These are phyloP conservation scores for Neotragus moschatus DNA, from an alignment of 2,113 vertebrate genomes.

Conservation along the genomic window DNA sequence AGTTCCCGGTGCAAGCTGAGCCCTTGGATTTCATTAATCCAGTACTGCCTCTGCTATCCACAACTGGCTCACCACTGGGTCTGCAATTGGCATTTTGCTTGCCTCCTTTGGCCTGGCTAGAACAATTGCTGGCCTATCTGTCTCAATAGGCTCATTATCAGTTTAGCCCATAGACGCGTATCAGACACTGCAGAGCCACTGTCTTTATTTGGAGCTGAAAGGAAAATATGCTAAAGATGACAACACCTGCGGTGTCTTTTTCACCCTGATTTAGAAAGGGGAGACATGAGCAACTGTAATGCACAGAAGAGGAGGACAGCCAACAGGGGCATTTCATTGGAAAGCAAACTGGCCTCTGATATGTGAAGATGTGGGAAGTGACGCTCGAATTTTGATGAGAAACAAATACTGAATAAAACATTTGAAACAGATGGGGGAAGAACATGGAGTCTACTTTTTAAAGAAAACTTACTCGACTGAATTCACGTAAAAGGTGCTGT, in stretches of 20 bases:
- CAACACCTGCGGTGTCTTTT: constrained; percentile 29
- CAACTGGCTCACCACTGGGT: not conserved
- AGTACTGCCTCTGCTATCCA: not conserved
- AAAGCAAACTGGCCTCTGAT: constrained; percentile 40
- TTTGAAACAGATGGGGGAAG: constrained; percentile 8
- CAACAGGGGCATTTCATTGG: not conserved
- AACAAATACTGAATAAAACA: constrained; percentile 58
- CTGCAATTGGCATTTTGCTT: constrained; percentile 31
- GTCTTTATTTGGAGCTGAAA: not conserved
- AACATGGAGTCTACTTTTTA: not conserved
- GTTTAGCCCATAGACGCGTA: constrained; percentile 17
- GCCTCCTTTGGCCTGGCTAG: constrained; percentile 30
- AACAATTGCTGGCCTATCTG: constrained; percentile 22
- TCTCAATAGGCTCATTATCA: constrained; percentile 21
- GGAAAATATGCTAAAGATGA: constrained; percentile 32
- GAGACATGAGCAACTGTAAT: not conserved
- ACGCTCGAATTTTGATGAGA: not conserved
- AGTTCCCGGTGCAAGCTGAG: constrained; percentile 30
- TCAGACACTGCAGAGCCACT: not conserved
- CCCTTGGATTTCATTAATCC: constrained; percentile 40
- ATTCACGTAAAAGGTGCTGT: not conserved
- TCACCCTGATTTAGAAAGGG: not conserved
- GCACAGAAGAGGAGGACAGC: constrained; percentile 7
- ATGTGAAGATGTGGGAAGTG: not conserved
- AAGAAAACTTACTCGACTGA: constrained; percentile 14